Evolutionary conservation across 2,888 invertebrate species (phyloP).

Genomic region (Galerucella nymphaeae): DNA sequence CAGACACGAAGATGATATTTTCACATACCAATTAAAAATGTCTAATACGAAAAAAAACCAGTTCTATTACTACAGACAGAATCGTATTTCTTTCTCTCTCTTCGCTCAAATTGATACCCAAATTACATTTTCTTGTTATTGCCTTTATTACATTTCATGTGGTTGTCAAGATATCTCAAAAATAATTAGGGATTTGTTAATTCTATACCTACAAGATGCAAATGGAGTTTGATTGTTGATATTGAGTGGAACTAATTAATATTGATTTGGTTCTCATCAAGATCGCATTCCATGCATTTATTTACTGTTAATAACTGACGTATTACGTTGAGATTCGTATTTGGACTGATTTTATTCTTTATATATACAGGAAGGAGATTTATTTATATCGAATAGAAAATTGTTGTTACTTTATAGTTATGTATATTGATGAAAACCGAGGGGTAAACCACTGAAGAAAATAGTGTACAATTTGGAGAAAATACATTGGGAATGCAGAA

Average conservation of each 20-base stretch:
- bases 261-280: slow-evolving; percentile 27
- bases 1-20: too few relatives aligned
- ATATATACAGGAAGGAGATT: too few relatives aligned
- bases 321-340: neutral
- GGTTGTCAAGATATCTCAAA: slow-evolving; percentile 33
- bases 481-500: too few relatives aligned
- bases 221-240: slow-evolving; percentile 32
- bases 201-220: slow-evolving; percentile 20
- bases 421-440: too few relatives aligned
- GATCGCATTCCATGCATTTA: slow-evolving; percentile 26
- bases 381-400: too few relatives aligned
- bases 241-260: slow-evolving; percentile 35
- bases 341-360: neutral
- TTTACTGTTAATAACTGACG: slow-evolving; percentile 26
- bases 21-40: too few relatives aligned
- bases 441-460: too few relatives aligned
- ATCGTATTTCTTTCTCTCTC: neutral
- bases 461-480: too few relatives aligned
- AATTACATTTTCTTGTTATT: slow-evolving; percentile 34
- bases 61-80: slow-evolving; percentile 27
- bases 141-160: slow-evolving; percentile 26
- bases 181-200: slow-evolving; percentile 34
- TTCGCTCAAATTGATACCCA: slow-evolving; percentile 15
- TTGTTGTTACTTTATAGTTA: too few relatives aligned
- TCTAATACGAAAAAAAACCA: slow-evolving; percentile 19